These are phyloP conservation scores for Drosophila gunungcola DNA, from an alignment of 1,140 invertebrate genomes.

Conservation along the genomic window DNA sequence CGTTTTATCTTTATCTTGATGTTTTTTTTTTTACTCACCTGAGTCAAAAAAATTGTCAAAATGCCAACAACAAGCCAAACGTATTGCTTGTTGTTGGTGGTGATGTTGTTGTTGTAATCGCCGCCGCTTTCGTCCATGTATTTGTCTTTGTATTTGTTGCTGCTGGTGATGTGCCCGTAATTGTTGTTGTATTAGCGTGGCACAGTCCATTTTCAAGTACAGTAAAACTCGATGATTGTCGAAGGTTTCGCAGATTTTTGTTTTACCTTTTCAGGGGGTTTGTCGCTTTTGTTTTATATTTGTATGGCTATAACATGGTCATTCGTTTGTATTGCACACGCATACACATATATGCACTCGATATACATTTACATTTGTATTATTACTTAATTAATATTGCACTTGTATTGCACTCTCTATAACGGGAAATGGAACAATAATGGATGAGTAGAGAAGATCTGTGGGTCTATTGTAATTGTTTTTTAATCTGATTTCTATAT, in stretches of 20 bases:
- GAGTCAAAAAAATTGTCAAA: slow-evolving; percentile 66
- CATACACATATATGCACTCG: slow-evolving; percentile 6
- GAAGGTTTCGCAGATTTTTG: slow-evolving; percentile 30
- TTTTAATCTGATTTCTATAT: slow-evolving; percentile 46
- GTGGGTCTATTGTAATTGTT: slow-evolving; percentile 28
- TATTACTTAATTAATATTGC: slow-evolving; percentile 71
- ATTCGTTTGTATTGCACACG: slow-evolving; percentile 25
- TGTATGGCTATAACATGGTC: slow-evolving; percentile 25
- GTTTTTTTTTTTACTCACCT: slow-evolving; percentile 50
- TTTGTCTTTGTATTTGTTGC: slow-evolving; percentile 25
- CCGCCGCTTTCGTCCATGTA: slow-evolving; percentile 24
- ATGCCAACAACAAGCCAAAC: slow-evolving; percentile 56
- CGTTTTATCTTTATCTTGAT: not conserved
- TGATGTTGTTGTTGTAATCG: slow-evolving; percentile 22
- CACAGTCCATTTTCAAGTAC: slow-evolving; percentile 58
- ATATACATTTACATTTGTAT: slow-evolving; percentile 11
- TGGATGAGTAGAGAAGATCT: slow-evolving; percentile 1
- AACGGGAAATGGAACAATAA: slow-evolving; percentile 16
- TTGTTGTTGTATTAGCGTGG: slow-evolving; percentile 43
- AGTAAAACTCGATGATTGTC: slow-evolving; percentile 55
- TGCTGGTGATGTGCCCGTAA: slow-evolving; percentile 14
- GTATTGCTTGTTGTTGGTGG: slow-evolving; percentile 29
- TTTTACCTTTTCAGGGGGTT: slow-evolving; percentile 11
- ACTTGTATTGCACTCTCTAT: slow-evolving; percentile 60
- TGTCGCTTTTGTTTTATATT: slow-evolving; percentile 37